phyloP scores from a whole-genome alignment of 2,113 vertebrate species.

The Capricornis sumatraensis region DNA sequence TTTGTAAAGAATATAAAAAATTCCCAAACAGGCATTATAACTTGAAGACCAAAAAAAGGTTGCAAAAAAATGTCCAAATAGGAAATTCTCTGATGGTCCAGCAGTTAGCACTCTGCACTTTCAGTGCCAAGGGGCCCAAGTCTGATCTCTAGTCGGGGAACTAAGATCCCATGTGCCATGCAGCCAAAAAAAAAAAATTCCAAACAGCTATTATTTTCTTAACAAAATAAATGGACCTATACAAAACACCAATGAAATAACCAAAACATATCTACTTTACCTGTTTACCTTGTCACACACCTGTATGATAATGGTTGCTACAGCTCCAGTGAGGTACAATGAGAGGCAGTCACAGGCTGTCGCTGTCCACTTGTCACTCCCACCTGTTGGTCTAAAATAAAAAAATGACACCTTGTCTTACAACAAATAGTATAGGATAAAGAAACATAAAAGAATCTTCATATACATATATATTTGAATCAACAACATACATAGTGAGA shows the following conservation, averaged over 20 bases:
- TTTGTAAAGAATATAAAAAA: not conserved
- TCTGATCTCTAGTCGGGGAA: not conserved
- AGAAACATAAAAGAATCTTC: not conserved
- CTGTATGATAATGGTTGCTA: slow-evolving; percentile 85
- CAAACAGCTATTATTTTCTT: not conserved
- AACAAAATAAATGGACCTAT: not conserved
- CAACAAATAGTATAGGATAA: not conserved
- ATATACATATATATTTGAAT: not conserved
- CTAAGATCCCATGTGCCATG: not conserved
- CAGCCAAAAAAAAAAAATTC: not conserved
- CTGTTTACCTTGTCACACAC: slow-evolving; percentile 74
- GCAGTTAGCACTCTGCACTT: not conserved
- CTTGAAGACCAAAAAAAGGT: not conserved
- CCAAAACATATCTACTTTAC: not conserved
- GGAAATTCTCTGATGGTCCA: not conserved
- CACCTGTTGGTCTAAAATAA: slow-evolving; percentile 89
- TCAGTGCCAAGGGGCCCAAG: not conserved
- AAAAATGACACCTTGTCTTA: slow-evolving; percentile 44
- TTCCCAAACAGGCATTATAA: not conserved
- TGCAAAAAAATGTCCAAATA: not conserved
- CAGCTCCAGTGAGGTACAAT: slow-evolving; percentile 82
- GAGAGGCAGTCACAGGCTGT: slow-evolving; percentile 90
- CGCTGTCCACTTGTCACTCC: slow-evolving; percentile 88
- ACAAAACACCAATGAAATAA: slow-evolving; percentile 1
- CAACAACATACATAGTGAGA: not conserved